phyloP scores from a whole-genome alignment of 2,797 vertebrate genomes.

The Strix occidentalis region DNA sequence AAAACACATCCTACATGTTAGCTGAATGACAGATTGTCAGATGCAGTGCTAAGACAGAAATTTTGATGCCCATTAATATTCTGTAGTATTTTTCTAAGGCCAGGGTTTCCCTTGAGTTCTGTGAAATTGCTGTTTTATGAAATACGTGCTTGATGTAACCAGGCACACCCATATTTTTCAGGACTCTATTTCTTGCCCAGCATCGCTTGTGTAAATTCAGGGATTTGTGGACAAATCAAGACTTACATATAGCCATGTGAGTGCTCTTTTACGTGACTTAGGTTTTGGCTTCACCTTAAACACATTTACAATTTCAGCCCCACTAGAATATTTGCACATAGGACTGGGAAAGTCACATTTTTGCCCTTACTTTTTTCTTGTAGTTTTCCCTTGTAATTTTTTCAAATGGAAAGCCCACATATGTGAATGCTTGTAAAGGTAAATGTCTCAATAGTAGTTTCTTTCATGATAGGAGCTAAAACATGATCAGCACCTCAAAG shows the following conservation, averaged over 20 bases:
- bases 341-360: background rate
- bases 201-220: background rate
- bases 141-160: rapidly evolving
- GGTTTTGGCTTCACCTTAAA: background rate
- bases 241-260: background rate
- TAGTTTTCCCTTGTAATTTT: background rate
- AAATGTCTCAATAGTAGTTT: background rate
- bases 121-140: background rate
- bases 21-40: background rate
- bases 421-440: background rate
- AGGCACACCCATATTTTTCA: background rate
- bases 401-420: background rate
- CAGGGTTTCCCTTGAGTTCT: background rate
- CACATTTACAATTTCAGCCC: background rate
- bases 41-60: background rate
- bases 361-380: background rate
- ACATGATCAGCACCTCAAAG: background rate
- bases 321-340: background rate
- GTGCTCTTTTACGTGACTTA: background rate
- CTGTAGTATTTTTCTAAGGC: background rate
- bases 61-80: background rate
- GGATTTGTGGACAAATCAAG: background rate
- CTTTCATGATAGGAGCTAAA: background rate
- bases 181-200: background rate
- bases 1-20: background rate